Conservation (phyloP, 2,113 vertebrate genomes). For the Phyllostomus hastatus region DNA sequence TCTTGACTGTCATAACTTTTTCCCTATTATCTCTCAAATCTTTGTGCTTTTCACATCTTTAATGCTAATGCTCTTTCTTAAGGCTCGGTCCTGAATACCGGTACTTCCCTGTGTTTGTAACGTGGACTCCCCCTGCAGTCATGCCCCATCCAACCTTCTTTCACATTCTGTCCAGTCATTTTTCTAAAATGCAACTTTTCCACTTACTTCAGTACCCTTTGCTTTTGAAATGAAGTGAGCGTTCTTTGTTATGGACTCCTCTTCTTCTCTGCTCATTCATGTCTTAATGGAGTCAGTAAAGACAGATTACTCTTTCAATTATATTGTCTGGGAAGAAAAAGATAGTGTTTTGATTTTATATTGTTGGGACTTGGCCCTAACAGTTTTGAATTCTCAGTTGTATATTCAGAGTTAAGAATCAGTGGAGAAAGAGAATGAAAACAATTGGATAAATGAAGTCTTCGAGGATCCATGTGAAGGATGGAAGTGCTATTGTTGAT, state of each 20-base stretch:
- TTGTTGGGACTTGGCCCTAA: neutral
- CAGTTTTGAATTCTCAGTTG: neutral
- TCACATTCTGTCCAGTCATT: neutral
- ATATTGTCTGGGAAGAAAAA: neutral
- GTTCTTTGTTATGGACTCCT: neutral
- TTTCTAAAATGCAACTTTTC: neutral
- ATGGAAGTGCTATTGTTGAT: neutral
- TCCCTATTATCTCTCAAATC: neutral
- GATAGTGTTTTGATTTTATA: neutral
- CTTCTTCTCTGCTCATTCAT: neutral
- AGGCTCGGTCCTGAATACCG: neutral
- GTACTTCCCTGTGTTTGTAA: neutral
- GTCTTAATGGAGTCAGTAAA: neutral
- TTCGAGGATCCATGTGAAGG: neutral
- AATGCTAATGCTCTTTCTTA: neutral
- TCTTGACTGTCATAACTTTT: neutral
- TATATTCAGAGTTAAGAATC: neutral
- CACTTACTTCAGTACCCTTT: neutral
- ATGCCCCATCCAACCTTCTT: neutral
- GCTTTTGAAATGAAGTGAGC: neutral
- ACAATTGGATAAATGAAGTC: neutral
- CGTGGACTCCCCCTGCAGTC: neutral
- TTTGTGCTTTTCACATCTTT: neutral
- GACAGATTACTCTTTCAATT: neutral
- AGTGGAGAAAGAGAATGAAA: neutral